Evolutionary conservation across 2,797 vertebrate genomes (phyloP).

Genomic region (Gallinago nigripennis): DNA sequence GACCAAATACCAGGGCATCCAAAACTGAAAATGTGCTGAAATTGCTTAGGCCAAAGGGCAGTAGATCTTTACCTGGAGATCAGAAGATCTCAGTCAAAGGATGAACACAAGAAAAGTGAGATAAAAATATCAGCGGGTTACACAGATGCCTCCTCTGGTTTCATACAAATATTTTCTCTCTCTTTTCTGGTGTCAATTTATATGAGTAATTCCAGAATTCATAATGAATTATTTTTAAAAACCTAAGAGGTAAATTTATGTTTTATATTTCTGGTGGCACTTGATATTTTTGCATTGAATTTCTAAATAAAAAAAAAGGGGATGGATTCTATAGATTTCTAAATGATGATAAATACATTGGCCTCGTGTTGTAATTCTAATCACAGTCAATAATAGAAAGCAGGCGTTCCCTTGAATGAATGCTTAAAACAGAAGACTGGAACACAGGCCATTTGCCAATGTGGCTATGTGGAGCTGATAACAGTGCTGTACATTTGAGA

Average conservation of each 20-base stretch:
- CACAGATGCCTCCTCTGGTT: slow-evolving; percentile 15
- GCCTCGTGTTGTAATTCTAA: background rate
- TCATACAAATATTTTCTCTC: background rate
- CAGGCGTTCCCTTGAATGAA: background rate
- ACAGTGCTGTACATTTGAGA: background rate
- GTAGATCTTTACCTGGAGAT: background rate
- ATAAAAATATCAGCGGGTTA: background rate
- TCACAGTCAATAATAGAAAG: background rate
- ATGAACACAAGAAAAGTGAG: background rate
- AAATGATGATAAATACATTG: background rate
- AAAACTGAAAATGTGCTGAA: background rate
- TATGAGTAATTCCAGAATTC: background rate
- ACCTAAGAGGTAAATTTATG: slow-evolving; percentile 7
- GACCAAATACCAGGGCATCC: background rate
- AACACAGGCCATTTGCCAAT: background rate
- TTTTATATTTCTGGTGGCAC: background rate
- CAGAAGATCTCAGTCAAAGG: slow-evolving; percentile 10
- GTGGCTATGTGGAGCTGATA: background rate
- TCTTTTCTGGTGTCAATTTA: background rate
- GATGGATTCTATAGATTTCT: background rate
- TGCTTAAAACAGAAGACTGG: background rate
- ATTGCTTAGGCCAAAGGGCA: background rate
- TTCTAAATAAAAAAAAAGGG: background rate
- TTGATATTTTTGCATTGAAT: background rate
- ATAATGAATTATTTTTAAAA: background rate